Base-by-base conservation (phyloP, 1,140 invertebrate species). In the Lepidurus arcticus region DNA sequence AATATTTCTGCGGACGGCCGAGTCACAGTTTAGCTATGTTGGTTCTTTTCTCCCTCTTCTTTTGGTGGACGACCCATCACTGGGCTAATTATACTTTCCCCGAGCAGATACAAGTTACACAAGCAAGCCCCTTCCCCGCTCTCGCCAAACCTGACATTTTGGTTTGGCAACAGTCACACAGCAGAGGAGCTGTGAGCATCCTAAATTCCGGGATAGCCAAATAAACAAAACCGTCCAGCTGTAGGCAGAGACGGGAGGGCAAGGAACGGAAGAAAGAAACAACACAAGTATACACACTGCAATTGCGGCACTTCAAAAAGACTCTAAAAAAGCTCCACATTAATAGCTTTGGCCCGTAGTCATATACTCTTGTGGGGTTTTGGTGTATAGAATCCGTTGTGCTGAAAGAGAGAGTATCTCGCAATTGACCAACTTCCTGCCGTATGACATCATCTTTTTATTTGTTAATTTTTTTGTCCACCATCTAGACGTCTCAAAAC, bases 401-500 rank as follows among this genome's bases (percentile, higher is more conserved):
- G n/a, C 53, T 65, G 5, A 13, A 65, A 16, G 53, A 13, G 13
- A 65, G 16, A 34, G 34, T 34, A 34, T 65, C 53, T 65, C 21
- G 21, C 53, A 65, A 65, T 65, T 65, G 53, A 65, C 53, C 13
- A 65, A 65, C 53, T 65, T 65, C 53, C 53, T 65, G 53, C 53
- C 53, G 21, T 65, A 65, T 65, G 53, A 65, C 53, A 65, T 65
- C 53, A 65, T 65, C 53, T 7, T 65, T 65, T 65, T 8, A 9
- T 21, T 65, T 65, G 16, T 16, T 47, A 34, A 34, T 47, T 47
- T 47, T 65, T 65, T 65, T n/a, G 11, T 21, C 53, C 53, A 65
- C 53, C 53, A 65, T n/a, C 9, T 65, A 11, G 53, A 65, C 16
- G 16, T 65, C 21, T 65, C 53, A 9, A 65, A 65, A 21, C 21